These are phyloP conservation scores for Beris chalybata DNA, from an alignment of 2,888 invertebrate species.

Conservation along the genomic window DNA sequence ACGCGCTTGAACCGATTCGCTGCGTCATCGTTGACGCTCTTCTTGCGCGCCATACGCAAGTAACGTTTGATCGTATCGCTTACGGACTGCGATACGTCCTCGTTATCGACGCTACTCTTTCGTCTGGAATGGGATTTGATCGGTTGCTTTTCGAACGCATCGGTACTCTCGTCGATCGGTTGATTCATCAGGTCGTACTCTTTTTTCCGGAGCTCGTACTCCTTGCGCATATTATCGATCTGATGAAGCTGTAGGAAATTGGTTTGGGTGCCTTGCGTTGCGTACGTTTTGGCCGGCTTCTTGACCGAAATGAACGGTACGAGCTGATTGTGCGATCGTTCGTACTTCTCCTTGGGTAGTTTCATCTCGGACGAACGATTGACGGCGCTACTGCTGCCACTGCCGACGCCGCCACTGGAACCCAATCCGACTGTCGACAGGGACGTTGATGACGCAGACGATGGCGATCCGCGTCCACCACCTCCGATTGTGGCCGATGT, in stretches of 20 bases:
- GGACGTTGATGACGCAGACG: too few species aligned
- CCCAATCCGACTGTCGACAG: too few species aligned
- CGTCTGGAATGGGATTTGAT: conserved; percentile 56
- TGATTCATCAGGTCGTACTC: conserved; percentile 39
- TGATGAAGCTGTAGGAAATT: conserved; percentile 50
- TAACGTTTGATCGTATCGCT: conserved; percentile 86
- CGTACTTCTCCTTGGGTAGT: conserved; percentile 18
- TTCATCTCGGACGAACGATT: background rate
- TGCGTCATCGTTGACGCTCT: conserved; percentile 76
- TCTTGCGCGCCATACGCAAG: conserved; percentile 83
- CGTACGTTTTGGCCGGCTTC: conserved; percentile 38
- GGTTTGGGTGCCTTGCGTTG: conserved; percentile 47
- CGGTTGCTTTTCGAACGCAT: conserved; percentile 43
- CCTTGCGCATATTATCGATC: conserved; percentile 47
- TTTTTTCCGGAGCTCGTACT: conserved; percentile 45
- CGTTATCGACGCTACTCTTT: conserved; percentile 79
- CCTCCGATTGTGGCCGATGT: background rate
- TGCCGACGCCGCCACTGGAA: too few species aligned
- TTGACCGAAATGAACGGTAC: conserved; percentile 17
- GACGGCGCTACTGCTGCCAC: too few species aligned
- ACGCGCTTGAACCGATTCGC: conserved; percentile 82
- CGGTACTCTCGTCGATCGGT: conserved; percentile 48
- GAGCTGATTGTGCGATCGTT: conserved; percentile 9
- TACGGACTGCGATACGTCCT: conserved; percentile 83
- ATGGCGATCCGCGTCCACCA: too few species aligned